Evolutionary conservation across 53 echinoderm and acorn worm species (phyloP).

Genomic region (Hippasteria phrygiana): DNA sequence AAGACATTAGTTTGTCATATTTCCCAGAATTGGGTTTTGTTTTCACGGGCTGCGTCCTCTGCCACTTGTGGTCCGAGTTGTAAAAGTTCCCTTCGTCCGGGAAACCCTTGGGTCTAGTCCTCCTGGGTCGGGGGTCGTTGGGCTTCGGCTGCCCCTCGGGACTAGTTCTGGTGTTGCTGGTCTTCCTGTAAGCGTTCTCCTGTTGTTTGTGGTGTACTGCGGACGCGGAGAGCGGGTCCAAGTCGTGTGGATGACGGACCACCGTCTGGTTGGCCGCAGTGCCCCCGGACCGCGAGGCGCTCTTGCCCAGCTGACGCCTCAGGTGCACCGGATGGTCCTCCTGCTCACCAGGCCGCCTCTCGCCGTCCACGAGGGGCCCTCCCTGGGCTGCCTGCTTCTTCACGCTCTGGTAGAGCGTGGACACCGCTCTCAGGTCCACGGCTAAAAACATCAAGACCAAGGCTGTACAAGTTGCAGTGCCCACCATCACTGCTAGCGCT

Average conservation of each 20-base stretch:
- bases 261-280: constrained; percentile 24
- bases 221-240: constrained; percentile 11
- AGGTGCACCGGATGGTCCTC: constrained; percentile 54
- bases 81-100: constrained; percentile 77
- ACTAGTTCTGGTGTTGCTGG: constrained; percentile 29
- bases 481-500: constrained; percentile 41
- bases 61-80: constrained; percentile 60
- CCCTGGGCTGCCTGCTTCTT: constrained; percentile 12
- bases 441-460: constrained; percentile 39
- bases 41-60: constrained; percentile 33
- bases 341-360: background rate
- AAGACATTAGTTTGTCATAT: constrained; percentile 65
- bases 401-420: background rate
- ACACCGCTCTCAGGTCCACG: constrained; percentile 38
- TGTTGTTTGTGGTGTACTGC: background rate
- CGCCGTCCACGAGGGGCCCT: constrained; percentile 8
- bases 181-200: background rate
- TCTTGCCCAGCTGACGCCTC: constrained; percentile 70
- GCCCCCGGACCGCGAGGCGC: constrained; percentile 69
- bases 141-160: constrained; percentile 8
- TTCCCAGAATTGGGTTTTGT: constrained; percentile 70
- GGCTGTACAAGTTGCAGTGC: constrained; percentile 25
- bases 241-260: constrained; percentile 37
- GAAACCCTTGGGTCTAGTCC: constrained; percentile 64
- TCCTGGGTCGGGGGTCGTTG: background rate